Evolutionary conservation across 2,113 vertebrate species (phyloP), one percentile per base, ranked within the genome.

Genomic region (Siphamia tubifer): DNA sequence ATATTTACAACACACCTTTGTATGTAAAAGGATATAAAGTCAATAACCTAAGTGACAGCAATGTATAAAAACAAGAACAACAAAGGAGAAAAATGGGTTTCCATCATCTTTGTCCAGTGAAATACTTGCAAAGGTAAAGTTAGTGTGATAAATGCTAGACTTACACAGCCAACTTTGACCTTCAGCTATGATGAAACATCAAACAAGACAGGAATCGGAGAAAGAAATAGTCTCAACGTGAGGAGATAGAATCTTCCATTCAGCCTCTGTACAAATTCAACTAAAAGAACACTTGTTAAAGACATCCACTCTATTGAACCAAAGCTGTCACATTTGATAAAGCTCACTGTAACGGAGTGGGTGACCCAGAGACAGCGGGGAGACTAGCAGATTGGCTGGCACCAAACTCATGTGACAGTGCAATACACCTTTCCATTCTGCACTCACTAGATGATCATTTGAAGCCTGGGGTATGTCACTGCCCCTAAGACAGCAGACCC

Each of bases 301-400:
- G 82, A 86, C 77, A 82, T 69, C 60, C 77, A 83, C 77, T 88
- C 88, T 90, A 78, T 81, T 80, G 79, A 79, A 19, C 74, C 60
- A 19, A 23, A 71, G 71, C 86, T 89, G 89, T 90, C 87, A 88
- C 82, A 89, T 89, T 81, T 88, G 76, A 89, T 91, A 77, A 89
- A 76, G 65, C 77, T 86, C 83, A 85, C 69, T 53, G 68, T 77
- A 82, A 78, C 62, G 0, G 40, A 71, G 63, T 20, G 47, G 67
- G 65, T 54, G 68, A 86, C 81, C 72, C 72, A 19, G 83, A 66
- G 45, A 73, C 68, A 54, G 34, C 60, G 1, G 38, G 61, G 34
- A 16, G 35, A 31, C 44, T 4, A 6, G 52, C 51, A 69, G 85
- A 87, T 87, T 82, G 85, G 73, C 68, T 32, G 54, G 60, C 69